Evolutionary conservation across 2,888 invertebrate species (phyloP), one percentile per base, ranked within the genome.

Genomic region (Trypoxylon attenuatum): DNA sequence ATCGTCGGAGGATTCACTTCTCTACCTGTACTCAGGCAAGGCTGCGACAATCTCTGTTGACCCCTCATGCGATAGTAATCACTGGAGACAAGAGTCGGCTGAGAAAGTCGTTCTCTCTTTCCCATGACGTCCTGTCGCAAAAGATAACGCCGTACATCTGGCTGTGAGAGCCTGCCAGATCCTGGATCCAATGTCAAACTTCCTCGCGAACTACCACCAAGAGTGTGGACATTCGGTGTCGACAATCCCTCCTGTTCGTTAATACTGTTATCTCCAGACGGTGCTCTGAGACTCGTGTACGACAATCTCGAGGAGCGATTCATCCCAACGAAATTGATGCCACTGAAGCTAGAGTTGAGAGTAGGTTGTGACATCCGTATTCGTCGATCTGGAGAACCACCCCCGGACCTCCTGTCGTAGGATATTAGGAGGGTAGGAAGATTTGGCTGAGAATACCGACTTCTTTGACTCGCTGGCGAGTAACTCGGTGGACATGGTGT

Each of bases 321-420:
- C 27, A 78, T 75, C 0, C 81, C 79, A 18, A 65, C 62, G 33
- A 81, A 81, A 43, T 79, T 82, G 18, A 83, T 82, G 0, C 77
- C 76, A 23, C 78, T 66, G 69, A 77, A 81, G 53, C 82, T 85
- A 13, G 82, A 80, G 60, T 82, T 81, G 6, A 85, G 63, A 0
- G 79, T 84, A 0, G 85, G 85, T 41, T 85, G 85, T 0, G 85
- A 85, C 84, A 85, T 84, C 27, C 85, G 69, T 15, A 79, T 81
- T 6, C 85, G 74, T 19, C 82, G 78, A 38, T 85, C 85, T 0
- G 76, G 60, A 0, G 76, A 76, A 5, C 71, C 64, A 8, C 63
- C 71, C 1, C 62, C 53, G 4, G 78, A 71, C 16, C 71, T 67
- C 19, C 75, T 54, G 1, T 74, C 71, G 58, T 82, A 81, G 2